Evolutionary conservation across 2,888 invertebrate genomes (phyloP).

Genomic region (Gisinianus flammeolus): DNA sequence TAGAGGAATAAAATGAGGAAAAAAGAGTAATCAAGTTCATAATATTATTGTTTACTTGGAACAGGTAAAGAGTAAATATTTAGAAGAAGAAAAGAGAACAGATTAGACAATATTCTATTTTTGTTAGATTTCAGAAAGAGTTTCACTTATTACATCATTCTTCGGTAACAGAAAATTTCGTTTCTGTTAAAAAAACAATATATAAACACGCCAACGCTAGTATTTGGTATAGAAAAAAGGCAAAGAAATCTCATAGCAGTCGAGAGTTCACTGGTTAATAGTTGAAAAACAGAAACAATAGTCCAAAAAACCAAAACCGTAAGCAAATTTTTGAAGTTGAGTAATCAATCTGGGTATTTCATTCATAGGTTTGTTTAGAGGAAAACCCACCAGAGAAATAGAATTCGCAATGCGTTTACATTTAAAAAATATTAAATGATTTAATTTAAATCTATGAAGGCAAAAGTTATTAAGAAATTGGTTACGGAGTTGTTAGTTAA

Average conservation of each 20-base stretch:
- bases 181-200: too few relatives aligned
- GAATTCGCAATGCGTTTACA: constrained; percentile 18
- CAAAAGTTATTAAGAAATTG: not conserved
- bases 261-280: too few relatives aligned
- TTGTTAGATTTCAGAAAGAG: too few relatives aligned
- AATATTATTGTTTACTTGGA: not conserved
- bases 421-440: not conserved
- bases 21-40: not conserved
- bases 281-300: not conserved
- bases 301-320: constrained; percentile 6
- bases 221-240: too few relatives aligned
- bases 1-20: not conserved
- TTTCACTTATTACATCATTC: too few relatives aligned
- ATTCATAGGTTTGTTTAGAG: not conserved
- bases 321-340: not conserved
- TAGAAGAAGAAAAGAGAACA: not conserved
- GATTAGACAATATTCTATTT: not conserved
- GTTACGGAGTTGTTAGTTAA: too few relatives aligned
- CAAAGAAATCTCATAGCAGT: too few relatives aligned
- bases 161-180: too few relatives aligned
- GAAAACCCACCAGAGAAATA: constrained; percentile 31
- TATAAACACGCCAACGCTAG: too few relatives aligned
- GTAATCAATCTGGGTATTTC: not conserved
- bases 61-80: not conserved
- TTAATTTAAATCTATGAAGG: not conserved